Percentiles rank a stretch among this genome's conserved stretches.
Evolutionary conservation across 1,140 invertebrate genomes (phyloP).

Genomic region (Magallana ariakensis): DNA sequence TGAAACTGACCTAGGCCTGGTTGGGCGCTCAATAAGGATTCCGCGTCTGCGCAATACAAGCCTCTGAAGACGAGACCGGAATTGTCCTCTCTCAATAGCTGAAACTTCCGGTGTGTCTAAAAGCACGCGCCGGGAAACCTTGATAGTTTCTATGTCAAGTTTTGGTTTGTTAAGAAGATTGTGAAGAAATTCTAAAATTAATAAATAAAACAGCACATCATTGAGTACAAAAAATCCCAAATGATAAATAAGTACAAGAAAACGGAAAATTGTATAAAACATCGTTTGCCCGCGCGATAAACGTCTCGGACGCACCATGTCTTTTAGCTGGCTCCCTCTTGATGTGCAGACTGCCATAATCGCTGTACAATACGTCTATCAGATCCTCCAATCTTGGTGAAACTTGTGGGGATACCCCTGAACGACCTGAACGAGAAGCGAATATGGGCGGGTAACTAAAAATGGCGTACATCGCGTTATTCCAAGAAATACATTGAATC

Average conservation of each 20-base stretch:
- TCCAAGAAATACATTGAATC: background rate
- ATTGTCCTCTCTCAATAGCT: background rate
- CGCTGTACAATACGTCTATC: slow-evolving; percentile 59
- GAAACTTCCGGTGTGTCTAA: slow-evolving; percentile 43
- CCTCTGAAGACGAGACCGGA: background rate
- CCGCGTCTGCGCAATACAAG: slow-evolving; percentile 49
- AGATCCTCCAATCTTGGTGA: slow-evolving; percentile 42
- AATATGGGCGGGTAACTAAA: background rate
- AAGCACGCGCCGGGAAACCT: slow-evolving; percentile 58
- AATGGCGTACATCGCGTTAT: no score
- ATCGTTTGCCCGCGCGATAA: no score
- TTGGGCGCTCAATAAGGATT: slow-evolving; percentile 53
- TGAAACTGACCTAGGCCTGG: slow-evolving; percentile 55
- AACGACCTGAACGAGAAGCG: slow-evolving; percentile 43
- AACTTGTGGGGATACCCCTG: slow-evolving; percentile 55
- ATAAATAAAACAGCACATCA: background rate
- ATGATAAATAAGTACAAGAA: no score
- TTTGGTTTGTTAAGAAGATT: slow-evolving; percentile 56
- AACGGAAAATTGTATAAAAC: no score
- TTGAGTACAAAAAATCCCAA: no score
- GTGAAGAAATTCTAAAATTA: slow-evolving; percentile 47
- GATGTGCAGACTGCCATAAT: slow-evolving; percentile 64
- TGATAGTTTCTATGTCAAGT: slow-evolving; percentile 61
- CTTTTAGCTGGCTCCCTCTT: slow-evolving; percentile 47
- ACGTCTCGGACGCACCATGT: slow-evolving; percentile 41